phyloP scores from a whole-genome alignment of 2,888 invertebrate genomes.

The Drosophila prostipennis region DNA sequence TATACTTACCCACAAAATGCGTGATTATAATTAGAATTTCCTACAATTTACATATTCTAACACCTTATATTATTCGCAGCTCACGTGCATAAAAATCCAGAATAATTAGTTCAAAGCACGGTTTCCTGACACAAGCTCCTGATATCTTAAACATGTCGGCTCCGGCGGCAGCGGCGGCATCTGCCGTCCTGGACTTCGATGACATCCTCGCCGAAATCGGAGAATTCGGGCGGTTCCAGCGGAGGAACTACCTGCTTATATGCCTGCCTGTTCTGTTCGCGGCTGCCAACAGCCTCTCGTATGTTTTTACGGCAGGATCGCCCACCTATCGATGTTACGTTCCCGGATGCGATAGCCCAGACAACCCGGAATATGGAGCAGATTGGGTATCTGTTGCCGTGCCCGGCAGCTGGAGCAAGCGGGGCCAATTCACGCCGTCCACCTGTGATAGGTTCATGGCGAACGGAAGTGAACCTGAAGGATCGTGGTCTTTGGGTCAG shows the following conservation, averaged over 20 bases:
- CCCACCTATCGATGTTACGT: slow-evolving; percentile 86
- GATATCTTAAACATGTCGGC: not conserved
- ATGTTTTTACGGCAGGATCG: slow-evolving; percentile 87
- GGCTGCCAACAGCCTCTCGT: slow-evolving; percentile 87
- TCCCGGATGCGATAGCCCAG: slow-evolving; percentile 85
- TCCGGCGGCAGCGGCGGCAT: slow-evolving; percentile 8
- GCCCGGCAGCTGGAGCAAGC: slow-evolving; percentile 82
- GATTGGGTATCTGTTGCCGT: slow-evolving; percentile 85
- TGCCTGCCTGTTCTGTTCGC: slow-evolving; percentile 87
- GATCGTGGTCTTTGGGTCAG: slow-evolving; percentile 20
- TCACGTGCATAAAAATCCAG: not conserved
- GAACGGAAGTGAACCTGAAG: slow-evolving; percentile 41
- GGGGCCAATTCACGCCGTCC: slow-evolving; percentile 79
- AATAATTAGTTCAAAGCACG: not conserved
- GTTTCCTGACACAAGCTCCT: not conserved
- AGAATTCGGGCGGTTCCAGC: slow-evolving; percentile 86
- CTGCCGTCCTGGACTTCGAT: slow-evolving; percentile 86
- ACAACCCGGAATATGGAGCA: slow-evolving; percentile 57
- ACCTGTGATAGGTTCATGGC: slow-evolving; percentile 75
- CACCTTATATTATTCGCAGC: not conserved
- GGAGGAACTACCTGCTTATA: slow-evolving; percentile 85
- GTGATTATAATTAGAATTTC: not conserved
- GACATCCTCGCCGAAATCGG: slow-evolving; percentile 87
- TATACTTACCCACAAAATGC: not conserved
- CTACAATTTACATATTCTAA: no score